Conservation (phyloP, 2,113 vertebrate species). For the Aspidoscelis tigris region DNA sequence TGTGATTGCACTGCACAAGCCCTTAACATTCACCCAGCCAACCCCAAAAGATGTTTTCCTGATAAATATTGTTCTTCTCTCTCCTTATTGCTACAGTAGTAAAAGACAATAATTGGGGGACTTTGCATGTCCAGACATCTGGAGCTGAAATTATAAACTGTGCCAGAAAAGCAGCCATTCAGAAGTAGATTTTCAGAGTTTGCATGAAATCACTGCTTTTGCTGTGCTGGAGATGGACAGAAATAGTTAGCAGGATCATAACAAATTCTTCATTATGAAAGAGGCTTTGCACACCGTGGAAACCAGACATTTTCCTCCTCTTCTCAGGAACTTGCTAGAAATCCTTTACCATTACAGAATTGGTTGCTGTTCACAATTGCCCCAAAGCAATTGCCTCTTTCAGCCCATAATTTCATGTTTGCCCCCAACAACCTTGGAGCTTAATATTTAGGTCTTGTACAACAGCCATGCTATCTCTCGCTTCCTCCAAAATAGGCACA, state of each 20-base stretch:
- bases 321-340: no score
- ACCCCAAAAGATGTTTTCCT: background rate
- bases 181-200: background rate
- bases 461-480: slow-evolving; percentile 15
- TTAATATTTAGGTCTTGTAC: background rate
- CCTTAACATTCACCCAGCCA: background rate
- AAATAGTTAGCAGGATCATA: background rate
- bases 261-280: background rate
- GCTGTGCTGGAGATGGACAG: background rate
- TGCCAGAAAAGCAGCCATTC: background rate
- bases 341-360: background rate
- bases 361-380: background rate
- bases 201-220: background rate
- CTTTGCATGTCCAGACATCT: background rate
- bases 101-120: background rate
- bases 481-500: slow-evolving; percentile 3
- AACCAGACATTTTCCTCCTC: background rate
- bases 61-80: background rate
- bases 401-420: background rate
- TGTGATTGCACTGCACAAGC: no score
- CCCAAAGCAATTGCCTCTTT: background rate
- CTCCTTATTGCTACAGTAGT: background rate
- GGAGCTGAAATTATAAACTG: no score
- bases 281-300: background rate
- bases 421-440: slow-evolving; percentile 18